phyloP scores from a whole-genome alignment of 92 coral and sea anemone genomes.

The Actinernus sp. region DNA sequence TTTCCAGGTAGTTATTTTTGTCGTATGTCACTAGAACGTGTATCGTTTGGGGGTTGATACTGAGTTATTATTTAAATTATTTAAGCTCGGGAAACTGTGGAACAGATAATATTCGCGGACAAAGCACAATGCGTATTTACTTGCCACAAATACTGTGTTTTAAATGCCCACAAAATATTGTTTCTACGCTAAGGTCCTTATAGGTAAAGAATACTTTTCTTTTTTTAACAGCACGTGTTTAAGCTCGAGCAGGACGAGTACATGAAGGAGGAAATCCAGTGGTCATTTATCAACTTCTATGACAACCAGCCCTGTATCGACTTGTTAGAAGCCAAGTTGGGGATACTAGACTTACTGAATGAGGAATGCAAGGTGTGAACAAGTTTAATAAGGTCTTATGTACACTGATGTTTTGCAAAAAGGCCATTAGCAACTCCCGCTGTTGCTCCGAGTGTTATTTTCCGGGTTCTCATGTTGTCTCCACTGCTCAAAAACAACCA shows the following conservation, averaged over 20 bases:
- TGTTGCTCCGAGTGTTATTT: too few relatives aligned
- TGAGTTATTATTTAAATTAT: too few relatives aligned
- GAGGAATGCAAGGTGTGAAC: slow-evolving; percentile 97
- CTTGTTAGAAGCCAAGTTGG: slow-evolving; percentile 93
- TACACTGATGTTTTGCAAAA: too few relatives aligned
- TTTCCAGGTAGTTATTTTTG: too few relatives aligned
- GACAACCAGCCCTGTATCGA: slow-evolving; percentile 99
- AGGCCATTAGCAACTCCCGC: too few relatives aligned
- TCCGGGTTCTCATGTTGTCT: too few relatives aligned
- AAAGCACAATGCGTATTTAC: background rate
- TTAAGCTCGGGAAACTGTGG: too few relatives aligned
- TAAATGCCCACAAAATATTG: background rate
- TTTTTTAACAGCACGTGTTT: slow-evolving; percentile 85
- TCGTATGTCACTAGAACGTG: too few relatives aligned
- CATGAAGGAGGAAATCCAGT: slow-evolving; percentile 90
- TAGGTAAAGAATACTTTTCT: background rate
- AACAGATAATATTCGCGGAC: too few relatives aligned
- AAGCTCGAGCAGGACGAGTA: slow-evolving; percentile 98
- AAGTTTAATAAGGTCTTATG: too few relatives aligned
- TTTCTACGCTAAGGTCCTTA: background rate
- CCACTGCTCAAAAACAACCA: too few relatives aligned
- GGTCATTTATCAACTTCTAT: slow-evolving; percentile 97
- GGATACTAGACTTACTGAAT: slow-evolving; percentile 93
- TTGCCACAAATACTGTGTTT: background rate
- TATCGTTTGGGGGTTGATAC: too few relatives aligned